Percentiles rank a stretch among this genome's conserved stretches.
Conservation (phyloP, 2,797 vertebrate genomes). For the Pteronotus mesoamericanus region DNA sequence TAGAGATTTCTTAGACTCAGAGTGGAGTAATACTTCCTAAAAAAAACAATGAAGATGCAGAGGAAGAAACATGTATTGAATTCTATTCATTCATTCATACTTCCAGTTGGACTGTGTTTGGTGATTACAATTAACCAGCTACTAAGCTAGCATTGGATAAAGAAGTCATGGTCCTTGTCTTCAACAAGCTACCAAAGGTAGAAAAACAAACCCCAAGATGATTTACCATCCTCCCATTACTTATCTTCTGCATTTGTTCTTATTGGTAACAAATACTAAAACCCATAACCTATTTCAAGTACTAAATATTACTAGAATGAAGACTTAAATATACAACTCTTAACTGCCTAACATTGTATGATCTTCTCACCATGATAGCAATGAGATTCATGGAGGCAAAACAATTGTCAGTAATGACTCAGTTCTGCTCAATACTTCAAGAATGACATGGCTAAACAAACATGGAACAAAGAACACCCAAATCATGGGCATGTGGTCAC, state of each 20-base stretch:
- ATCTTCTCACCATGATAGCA: slow-evolving; percentile 67
- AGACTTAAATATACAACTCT: background rate
- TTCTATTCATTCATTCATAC: background rate
- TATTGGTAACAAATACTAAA: background rate
- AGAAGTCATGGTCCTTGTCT: background rate
- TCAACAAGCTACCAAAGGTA: background rate
- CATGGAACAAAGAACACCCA: background rate
- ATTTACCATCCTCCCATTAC: background rate
- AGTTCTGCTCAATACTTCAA: slow-evolving; percentile 47
- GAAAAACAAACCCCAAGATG: background rate
- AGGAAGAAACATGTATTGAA: background rate
- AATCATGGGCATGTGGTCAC: slow-evolving; percentile 43
- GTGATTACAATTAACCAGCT: background rate
- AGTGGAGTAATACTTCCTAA: background rate
- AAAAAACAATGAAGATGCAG: background rate
- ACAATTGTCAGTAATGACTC: slow-evolving; percentile 58
- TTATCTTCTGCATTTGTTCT: background rate
- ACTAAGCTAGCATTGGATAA: background rate
- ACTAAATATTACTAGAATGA: background rate
- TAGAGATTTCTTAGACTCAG: background rate
- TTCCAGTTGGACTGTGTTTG: background rate
- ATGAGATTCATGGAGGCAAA: slow-evolving; percentile 59
- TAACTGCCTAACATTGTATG: slow-evolving; percentile 69
- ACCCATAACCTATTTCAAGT: background rate
- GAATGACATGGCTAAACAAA: slow-evolving; percentile 51